Percentiles rank a stretch among this genome's conserved stretches.
Conservation (phyloP, 2,113 vertebrate genomes). For the Oryzias melastigma region DNA sequence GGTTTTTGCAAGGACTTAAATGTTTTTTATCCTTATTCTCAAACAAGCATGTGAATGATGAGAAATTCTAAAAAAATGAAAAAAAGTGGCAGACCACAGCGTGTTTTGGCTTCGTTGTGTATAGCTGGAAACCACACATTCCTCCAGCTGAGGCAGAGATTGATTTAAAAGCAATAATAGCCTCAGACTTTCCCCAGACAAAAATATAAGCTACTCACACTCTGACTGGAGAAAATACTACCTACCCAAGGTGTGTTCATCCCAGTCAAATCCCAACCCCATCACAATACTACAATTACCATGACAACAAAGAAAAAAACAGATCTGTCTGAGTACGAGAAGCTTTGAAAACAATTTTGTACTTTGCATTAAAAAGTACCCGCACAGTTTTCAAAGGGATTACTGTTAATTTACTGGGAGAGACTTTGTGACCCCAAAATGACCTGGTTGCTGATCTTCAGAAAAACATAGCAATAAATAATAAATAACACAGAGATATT, state of each 20-base stretch:
- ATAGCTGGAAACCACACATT: constrained; percentile 47
- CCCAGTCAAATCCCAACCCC: not conserved
- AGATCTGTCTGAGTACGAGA: constrained; percentile 25
- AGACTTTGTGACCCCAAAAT: constrained; percentile 19
- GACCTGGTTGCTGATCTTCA: not conserved
- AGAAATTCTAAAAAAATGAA: not conserved
- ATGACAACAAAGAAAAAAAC: constrained; percentile 47
- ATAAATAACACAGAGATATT: not conserved
- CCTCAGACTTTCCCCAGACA: constrained; percentile 48
- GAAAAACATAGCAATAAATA: constrained; percentile 11
- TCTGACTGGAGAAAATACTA: not conserved
- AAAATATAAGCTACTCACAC: constrained; percentile 43
- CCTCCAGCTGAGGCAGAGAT: constrained; percentile 49
- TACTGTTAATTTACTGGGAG: constrained; percentile 39
- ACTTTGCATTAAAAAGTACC: constrained; percentile 11
- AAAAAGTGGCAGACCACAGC: constrained; percentile 10
- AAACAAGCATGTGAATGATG: constrained; percentile 16
- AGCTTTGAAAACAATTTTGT: constrained; percentile 23
- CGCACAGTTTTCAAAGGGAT: constrained; percentile 44
- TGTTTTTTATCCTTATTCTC: not conserved
- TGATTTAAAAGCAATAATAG: constrained; percentile 27
- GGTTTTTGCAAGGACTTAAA: not conserved
- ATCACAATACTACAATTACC: constrained; percentile 5
- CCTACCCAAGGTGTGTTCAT: not conserved
- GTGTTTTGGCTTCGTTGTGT: constrained; percentile 30